Base-by-base conservation (phyloP, 1,140 invertebrate species). In the Pinna nobilis region DNA sequence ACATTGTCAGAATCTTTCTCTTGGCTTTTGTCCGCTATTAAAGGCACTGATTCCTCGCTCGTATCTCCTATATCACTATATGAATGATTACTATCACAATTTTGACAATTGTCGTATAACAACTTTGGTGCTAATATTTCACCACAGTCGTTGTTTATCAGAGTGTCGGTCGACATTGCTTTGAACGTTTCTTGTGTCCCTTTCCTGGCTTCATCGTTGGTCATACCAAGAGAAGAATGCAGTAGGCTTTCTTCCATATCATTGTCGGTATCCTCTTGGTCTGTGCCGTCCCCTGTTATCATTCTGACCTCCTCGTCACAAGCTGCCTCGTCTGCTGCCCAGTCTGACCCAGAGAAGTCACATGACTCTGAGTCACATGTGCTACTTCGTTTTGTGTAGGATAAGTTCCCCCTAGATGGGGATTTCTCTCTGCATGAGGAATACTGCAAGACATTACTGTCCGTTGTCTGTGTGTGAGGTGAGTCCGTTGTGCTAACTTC, bases 231-330 rank as follows among this genome's bases (percentile, higher is more conserved):
- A n/a, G n/a, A n/a, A n/a, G n/a, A n/a, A n/a, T n/a, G n/a, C n/a
- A n/a, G n/a, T n/a, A n/a, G 39, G 39, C 9, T 11, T 44, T 44
- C 39, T n/a, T 44, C 39, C 9, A n/a, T 44, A 18, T 49, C 30
- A 18, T 61, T 59, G 51, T 51, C 74, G 49, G 78, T 72, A 39
- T 82, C 80, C 39, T 84, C 83, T 13, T 82, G 80, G 13, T 84
- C 83, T 23, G 78, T 79, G 39, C 76, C 75, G 30, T 78, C 82
- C 13, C 83, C 83, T 0, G 82, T 85, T 39, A 85, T 85, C 49
- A 78, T 78, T 32, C 82, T 80, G 28, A 85, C 83, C 53, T 85
- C 83, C 51, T 79, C 75, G 60, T 85, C 83, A 75, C 83, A 85
- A 4, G 78, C 83, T 37, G 76, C 80, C 47, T 85, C 83, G 50